Percentiles rank a stretch among this genome's conserved stretches.
These are phyloP conservation scores for Himalopsyche phryganea DNA, from an alignment of 1,140 invertebrate species.

Conservation along the genomic window DNA sequence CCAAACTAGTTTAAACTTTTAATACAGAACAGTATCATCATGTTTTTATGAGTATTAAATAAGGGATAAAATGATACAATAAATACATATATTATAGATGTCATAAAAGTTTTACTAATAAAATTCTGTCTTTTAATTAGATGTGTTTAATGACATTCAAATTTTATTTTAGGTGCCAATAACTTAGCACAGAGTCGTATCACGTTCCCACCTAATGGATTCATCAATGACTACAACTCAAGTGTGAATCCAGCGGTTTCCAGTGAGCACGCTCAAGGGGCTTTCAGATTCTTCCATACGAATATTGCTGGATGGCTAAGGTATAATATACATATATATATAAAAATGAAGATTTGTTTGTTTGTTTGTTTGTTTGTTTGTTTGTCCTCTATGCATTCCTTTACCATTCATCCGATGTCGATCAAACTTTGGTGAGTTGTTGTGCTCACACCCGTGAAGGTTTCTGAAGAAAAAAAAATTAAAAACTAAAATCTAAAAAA, in stretches of 20 bases:
- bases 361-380: conserved; percentile 37
- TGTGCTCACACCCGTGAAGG: too few species aligned
- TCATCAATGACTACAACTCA: conserved; percentile 67
- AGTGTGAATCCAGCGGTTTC: conserved; percentile 56
- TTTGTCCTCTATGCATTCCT: too few species aligned
- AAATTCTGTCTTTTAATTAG: too few species aligned
- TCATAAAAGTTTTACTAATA: too few species aligned
- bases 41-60: neutral
- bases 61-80: neutral
- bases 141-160: too few species aligned
- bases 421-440: too few species aligned
- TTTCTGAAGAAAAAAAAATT: too few species aligned
- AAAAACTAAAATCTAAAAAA: too few species aligned
- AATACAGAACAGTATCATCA: neutral
- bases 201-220: conserved; percentile 38
- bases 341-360: neutral
- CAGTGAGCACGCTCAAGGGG: conserved; percentile 60
- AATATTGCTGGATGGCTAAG: conserved; percentile 39
- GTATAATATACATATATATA: conserved; percentile 14
- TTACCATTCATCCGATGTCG: too few species aligned
- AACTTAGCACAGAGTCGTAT: neutral
- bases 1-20: too few species aligned
- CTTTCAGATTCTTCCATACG: conserved; percentile 53
- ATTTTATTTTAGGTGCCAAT: too few species aligned
- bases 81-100: neutral